Percentiles rank a stretch among this genome's conserved stretches.
phyloP scores from a whole-genome alignment of 1,140 invertebrate genomes.

The Brachionus rubens region DNA sequence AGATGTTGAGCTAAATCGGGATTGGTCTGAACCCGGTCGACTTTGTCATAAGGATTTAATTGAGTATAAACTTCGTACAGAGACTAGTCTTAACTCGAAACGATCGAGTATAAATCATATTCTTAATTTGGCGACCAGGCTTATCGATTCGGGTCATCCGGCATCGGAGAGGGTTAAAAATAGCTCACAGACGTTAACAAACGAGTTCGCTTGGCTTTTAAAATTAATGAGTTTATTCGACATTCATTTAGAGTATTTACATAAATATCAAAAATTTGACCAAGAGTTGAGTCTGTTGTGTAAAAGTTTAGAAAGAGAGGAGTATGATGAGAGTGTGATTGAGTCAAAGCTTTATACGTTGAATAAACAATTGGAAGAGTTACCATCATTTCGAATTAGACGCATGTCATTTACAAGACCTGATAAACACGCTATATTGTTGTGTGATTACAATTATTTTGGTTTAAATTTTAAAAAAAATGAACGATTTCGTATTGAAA shows the following conservation, averaged over 20 bases:
- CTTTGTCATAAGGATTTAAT: background rate
- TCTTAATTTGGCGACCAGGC: background rate
- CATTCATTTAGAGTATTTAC: background rate
- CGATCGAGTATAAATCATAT: background rate
- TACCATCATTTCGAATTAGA: conserved; percentile 2
- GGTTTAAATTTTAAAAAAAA: background rate
- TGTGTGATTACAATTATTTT: background rate
- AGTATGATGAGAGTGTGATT: background rate
- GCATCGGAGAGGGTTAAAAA: background rate
- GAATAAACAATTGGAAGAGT: background rate
- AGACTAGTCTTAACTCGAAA: background rate
- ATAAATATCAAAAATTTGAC: conserved; percentile 1
- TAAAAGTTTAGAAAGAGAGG: background rate
- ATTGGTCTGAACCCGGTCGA: conserved; percentile 6
- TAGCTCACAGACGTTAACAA: background rate
- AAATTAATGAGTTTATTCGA: background rate
- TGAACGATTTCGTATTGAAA: background rate
- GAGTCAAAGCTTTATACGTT: background rate
- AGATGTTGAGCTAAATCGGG: conserved; percentile 26
- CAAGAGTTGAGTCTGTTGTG: background rate
- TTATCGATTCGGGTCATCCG: background rate
- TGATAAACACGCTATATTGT: background rate
- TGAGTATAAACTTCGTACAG: background rate
- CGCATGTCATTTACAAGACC: background rate
- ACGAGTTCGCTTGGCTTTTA: background rate